Evolutionary conservation across 2,797 vertebrate species (phyloP).

Genomic region (Hoplostethus atlanticus): DNA sequence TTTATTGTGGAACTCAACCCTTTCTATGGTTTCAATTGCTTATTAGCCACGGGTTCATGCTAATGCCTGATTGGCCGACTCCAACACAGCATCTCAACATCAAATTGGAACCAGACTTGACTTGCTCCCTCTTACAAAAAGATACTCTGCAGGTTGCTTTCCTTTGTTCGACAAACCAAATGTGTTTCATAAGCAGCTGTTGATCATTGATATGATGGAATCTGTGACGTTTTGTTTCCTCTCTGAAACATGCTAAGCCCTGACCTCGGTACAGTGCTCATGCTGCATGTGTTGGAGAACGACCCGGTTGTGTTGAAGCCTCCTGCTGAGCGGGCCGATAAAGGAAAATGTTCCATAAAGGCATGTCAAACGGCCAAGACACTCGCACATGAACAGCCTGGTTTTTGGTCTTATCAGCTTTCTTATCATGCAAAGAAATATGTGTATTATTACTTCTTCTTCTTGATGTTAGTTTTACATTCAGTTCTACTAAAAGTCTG

Average conservation of each 20-base stretch:
- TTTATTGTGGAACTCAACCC: constrained; percentile 77
- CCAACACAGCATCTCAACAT: constrained; percentile 47
- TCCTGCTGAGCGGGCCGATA: constrained; percentile 33
- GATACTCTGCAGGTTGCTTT: constrained; percentile 42
- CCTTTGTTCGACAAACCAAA: constrained; percentile 27
- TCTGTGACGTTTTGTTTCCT: constrained; percentile 27
- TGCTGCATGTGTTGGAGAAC: background rate
- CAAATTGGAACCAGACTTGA: constrained; percentile 72
- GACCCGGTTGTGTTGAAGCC: constrained; percentile 31
- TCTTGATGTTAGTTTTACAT: background rate
- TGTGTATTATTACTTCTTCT: background rate
- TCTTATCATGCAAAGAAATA: constrained; percentile 5
- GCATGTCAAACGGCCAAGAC: constrained; percentile 12
- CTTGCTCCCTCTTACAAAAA: constrained; percentile 33
- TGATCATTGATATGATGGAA: constrained; percentile 30
- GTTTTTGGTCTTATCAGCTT: background rate
- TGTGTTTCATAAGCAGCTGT: constrained; percentile 50
- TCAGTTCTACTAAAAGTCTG: background rate
- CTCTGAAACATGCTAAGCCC: constrained; percentile 30
- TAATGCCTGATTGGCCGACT: constrained; percentile 61
- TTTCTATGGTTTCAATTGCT: constrained; percentile 68
- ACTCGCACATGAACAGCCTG: background rate
- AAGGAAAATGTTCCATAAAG: constrained; percentile 32
- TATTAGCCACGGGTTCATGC: constrained; percentile 67
- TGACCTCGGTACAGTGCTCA: constrained; percentile 28